Percentiles rank a stretch among this genome's conserved stretches.
These are phyloP conservation scores for Xanthostigma xanthostigma DNA, from an alignment of 2,888 invertebrate species.

Conservation along the genomic window DNA sequence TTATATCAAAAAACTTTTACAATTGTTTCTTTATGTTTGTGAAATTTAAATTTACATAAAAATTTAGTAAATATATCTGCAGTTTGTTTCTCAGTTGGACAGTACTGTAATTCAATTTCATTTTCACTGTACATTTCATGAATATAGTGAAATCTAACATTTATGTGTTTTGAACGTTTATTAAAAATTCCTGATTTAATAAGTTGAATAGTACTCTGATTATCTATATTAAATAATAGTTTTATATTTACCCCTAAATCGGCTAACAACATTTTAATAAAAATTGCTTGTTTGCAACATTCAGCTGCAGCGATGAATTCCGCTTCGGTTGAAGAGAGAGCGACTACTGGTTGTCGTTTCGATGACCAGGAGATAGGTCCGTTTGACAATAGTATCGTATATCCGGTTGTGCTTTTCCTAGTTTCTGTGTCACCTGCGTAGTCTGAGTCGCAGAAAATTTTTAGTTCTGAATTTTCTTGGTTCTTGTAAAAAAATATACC, in stretches of 20 bases:
- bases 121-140: too few relatives aligned
- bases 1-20: too few relatives aligned
- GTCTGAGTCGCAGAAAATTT: background rate
- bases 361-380: constrained; percentile 13
- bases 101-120: too few relatives aligned
- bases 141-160: too few relatives aligned
- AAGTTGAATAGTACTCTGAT: background rate
- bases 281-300: constrained; percentile 11
- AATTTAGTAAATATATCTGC: too few relatives aligned
- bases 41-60: too few relatives aligned
- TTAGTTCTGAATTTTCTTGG: too few relatives aligned
- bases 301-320: constrained; percentile 14
- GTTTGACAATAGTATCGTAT: background rate
- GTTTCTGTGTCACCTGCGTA: constrained; percentile 1
- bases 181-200: too few relatives aligned
- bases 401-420: constrained; percentile 9
- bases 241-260: constrained; percentile 3
- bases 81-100: too few relatives aligned
- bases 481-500: too few relatives aligned
- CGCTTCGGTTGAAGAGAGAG: constrained; percentile 12
- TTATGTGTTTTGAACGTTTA: too few relatives aligned
- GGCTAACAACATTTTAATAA: constrained; percentile 9
- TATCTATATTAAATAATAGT: background rate
- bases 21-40: too few relatives aligned
- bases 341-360: constrained; percentile 10